Percentiles rank a stretch among this genome's conserved stretches.
Conservation (phyloP, 2,797 vertebrate genomes). For the Sebastes minor region DNA sequence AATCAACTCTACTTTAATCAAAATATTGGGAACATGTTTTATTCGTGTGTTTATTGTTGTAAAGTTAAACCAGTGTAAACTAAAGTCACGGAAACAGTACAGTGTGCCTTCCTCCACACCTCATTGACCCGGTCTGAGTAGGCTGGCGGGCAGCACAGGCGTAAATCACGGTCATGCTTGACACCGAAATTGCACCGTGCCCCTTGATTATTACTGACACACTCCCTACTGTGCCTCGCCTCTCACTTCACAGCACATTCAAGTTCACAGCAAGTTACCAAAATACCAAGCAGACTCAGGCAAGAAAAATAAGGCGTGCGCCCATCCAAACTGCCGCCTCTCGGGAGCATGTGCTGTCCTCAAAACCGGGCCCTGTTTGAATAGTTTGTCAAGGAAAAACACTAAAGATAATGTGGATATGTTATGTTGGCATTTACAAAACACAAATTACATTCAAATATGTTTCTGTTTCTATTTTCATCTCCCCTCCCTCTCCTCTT, state of each 20-base stretch:
- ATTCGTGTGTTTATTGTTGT: background rate
- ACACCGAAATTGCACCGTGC: constrained; percentile 45
- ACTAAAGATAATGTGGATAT: background rate
- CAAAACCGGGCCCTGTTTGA: background rate
- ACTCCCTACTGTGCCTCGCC: constrained; percentile 15
- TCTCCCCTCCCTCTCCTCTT: background rate
- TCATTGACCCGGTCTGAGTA: constrained; percentile 21
- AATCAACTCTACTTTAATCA: background rate
- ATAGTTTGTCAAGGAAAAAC: background rate
- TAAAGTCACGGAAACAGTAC: background rate
- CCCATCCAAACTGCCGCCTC: constrained; percentile 3
- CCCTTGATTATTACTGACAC: constrained; percentile 51
- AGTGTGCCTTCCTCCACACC: background rate
- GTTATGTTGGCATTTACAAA: background rate
- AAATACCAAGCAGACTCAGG: constrained; percentile 23
- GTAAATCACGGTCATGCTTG: constrained; percentile 36
- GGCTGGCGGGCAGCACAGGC: constrained; percentile 6
- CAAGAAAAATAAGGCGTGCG: constrained; percentile 9
- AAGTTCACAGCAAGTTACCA: constrained; percentile 28
- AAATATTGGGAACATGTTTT: background rate
- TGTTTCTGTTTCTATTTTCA: too few species aligned
- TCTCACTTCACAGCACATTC: constrained; percentile 30
- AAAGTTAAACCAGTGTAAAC: background rate
- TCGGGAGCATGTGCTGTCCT: background rate
- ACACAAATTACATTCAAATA: background rate